Percentiles rank a stretch among this genome's conserved stretches.
phyloP scores from a whole-genome alignment of 2,113 vertebrate genomes.

The Ceyx melanurus region DNA sequence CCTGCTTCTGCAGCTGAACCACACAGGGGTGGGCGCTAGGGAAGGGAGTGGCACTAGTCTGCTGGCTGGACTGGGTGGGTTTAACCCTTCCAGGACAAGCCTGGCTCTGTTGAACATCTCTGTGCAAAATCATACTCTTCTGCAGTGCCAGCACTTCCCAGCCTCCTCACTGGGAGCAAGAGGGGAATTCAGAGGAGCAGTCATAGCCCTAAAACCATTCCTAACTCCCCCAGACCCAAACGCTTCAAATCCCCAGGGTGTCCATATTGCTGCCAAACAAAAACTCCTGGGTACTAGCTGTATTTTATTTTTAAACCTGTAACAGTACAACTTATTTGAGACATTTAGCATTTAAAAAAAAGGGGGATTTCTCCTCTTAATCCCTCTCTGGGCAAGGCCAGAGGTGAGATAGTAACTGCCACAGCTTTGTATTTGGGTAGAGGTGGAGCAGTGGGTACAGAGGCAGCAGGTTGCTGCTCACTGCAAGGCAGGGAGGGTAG shows the following conservation, averaged over 20 bases:
- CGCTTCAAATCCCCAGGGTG: neutral
- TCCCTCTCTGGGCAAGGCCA: neutral
- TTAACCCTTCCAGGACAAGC: neutral
- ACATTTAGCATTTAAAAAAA: neutral
- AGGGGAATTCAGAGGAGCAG: neutral
- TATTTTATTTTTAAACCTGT: neutral
- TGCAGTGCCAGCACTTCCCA: neutral
- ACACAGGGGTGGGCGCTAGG: neutral
- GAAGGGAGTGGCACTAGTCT: neutral
- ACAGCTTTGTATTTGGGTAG: neutral
- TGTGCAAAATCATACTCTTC: neutral
- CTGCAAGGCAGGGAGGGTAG: neutral
- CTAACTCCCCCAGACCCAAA: neutral
- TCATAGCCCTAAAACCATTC: neutral
- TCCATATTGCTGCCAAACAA: neutral
- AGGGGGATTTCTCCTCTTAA: neutral
- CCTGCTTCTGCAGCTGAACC: constrained; percentile 9
- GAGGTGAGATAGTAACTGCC: neutral
- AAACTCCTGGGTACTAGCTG: neutral
- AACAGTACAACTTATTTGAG: neutral
- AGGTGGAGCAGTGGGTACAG: neutral
- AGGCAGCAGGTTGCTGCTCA: constrained; percentile 13
- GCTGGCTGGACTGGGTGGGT: neutral
- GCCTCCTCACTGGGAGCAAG: neutral
- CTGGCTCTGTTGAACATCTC: neutral